Conservation (phyloP, 1,140 invertebrate species). For the Wiebesia pumilae region DNA sequence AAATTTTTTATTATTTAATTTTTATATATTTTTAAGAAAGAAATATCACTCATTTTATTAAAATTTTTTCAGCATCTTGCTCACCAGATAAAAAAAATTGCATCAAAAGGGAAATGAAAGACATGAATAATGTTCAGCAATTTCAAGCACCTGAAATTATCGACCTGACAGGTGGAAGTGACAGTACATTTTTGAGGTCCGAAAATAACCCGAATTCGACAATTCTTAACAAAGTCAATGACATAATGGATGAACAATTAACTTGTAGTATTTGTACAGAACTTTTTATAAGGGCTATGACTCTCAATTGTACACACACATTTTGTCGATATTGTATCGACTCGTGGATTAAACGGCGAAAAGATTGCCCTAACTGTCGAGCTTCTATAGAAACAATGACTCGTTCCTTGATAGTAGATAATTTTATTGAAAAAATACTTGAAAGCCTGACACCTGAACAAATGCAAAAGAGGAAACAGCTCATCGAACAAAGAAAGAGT, state of each 20-base stretch:
- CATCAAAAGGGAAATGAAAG: slow-evolving; percentile 58
- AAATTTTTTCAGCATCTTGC: neutral
- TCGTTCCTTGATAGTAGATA: slow-evolving; percentile 77
- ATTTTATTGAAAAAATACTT: slow-evolving; percentile 81
- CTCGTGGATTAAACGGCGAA: slow-evolving; percentile 83
- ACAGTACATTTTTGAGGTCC: slow-evolving; percentile 49
- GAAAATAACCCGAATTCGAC: slow-evolving; percentile 66
- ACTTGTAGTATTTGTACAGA: slow-evolving; percentile 88
- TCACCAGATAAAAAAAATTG: slow-evolving; percentile 49
- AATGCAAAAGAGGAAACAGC: slow-evolving; percentile 72
- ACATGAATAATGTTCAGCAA: slow-evolving; percentile 59
- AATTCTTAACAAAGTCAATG: slow-evolving; percentile 76
- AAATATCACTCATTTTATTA: neutral
- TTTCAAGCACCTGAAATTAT: slow-evolving; percentile 70
- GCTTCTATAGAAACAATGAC: slow-evolving; percentile 74
- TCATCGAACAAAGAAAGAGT: slow-evolving; percentile 76
- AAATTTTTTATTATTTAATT: neutral
- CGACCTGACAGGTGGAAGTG: slow-evolving; percentile 67
- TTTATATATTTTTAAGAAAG: no score
- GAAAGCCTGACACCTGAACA: slow-evolving; percentile 75
- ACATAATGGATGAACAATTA: slow-evolving; percentile 85
- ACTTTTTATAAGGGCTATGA: slow-evolving; percentile 82
- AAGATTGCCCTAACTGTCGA: slow-evolving; percentile 84
- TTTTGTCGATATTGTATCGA: slow-evolving; percentile 86
- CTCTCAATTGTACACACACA: slow-evolving; percentile 85